These are phyloP conservation scores for Smithornis capensis DNA, from an alignment of 2,113 vertebrate species.

Conservation along the genomic window DNA sequence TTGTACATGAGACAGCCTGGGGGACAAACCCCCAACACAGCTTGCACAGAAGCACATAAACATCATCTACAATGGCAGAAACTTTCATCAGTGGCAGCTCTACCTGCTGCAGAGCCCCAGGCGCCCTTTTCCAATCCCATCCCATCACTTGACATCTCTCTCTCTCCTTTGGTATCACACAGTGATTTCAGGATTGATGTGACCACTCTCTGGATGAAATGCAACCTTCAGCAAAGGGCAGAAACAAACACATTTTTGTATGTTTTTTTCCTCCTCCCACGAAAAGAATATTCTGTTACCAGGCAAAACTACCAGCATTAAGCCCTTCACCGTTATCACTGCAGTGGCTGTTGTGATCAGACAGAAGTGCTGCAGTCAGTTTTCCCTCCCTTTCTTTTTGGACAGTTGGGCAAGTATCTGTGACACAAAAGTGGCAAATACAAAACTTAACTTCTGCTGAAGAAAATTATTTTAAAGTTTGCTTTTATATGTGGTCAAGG, in stretches of 20 bases:
- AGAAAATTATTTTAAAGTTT: neutral
- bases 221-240: neutral
- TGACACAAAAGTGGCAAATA: neutral
- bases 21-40: neutral
- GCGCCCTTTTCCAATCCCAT: rapidly evolving
- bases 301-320: neutral
- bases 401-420: neutral
- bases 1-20: neutral
- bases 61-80: neutral
- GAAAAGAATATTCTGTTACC: neutral
- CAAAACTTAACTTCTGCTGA: neutral
- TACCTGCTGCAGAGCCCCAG: neutral
- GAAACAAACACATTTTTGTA: neutral
- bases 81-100: neutral
- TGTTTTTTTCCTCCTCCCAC: neutral
- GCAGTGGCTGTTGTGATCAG: neutral
- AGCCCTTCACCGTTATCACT: neutral
- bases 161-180: neutral
- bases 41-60: neutral
- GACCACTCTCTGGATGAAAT: neutral
- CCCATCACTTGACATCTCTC: neutral
- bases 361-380: neutral
- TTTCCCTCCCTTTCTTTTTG: neutral
- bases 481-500: neutral
- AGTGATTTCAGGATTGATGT: neutral